phyloP scores from a whole-genome alignment of 2,888 invertebrate genomes.

The Drosophila mettleri region DNA sequence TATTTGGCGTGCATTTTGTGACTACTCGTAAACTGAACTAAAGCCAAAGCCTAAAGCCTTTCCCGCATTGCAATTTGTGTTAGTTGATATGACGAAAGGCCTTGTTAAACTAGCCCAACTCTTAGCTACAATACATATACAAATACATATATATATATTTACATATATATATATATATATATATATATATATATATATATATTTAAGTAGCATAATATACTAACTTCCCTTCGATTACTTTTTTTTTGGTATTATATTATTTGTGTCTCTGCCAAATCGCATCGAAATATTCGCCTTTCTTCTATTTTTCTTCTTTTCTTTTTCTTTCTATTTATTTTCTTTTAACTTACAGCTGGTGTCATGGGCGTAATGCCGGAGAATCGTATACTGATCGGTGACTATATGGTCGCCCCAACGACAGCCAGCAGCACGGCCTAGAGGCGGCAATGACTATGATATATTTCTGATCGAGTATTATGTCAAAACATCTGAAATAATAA shows the following conservation, averaged over 20 bases:
- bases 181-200: conserved; percentile 8
- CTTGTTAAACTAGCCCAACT: conserved; percentile 22
- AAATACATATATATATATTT: neutral
- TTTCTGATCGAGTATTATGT: conserved; percentile 58
- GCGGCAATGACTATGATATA: conserved; percentile 15
- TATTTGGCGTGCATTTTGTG: conserved; percentile 49
- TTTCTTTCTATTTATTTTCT: conserved; percentile 44
- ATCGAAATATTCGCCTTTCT: conserved; percentile 26
- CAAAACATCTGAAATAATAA: conserved; percentile 17
- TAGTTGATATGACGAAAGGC: conserved; percentile 74
- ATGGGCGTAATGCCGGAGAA: conserved; percentile 89
- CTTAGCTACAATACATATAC: conserved; percentile 6
- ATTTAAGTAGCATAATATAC: conserved; percentile 43
- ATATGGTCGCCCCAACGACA: conserved; percentile 87
- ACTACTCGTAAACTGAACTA: conserved; percentile 43
- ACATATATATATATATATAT: conserved; percentile 4
- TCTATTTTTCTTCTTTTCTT: conserved; percentile 8
- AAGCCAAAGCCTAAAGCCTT: neutral
- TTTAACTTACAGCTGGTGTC: conserved; percentile 82
- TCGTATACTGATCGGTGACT: conserved; percentile 88
- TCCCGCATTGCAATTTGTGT: conserved; percentile 52
- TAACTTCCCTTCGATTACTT: conserved; percentile 34
- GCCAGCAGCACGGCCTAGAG: conserved; percentile 76
- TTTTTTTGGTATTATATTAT: conserved; percentile 5
- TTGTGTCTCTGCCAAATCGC: neutral